These are phyloP conservation scores for Botia almorhae DNA, from an alignment of 2,797 vertebrate species.

Conservation along the genomic window DNA sequence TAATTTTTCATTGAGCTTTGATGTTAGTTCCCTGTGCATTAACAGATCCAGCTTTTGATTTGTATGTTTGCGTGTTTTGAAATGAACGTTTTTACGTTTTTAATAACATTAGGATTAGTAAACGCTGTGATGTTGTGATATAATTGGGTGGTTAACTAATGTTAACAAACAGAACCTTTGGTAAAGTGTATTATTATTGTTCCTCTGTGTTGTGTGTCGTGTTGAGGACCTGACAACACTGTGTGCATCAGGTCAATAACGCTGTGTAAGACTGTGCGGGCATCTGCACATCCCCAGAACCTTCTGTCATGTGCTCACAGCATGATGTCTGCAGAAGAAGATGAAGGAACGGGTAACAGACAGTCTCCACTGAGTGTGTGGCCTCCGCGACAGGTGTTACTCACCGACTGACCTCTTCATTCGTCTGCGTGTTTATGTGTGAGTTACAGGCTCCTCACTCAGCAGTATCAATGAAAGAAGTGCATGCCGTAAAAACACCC, in stretches of 20 bases:
- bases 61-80: too few species aligned
- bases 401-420: constrained; percentile 39
- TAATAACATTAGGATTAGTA: too few species aligned
- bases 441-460: constrained; percentile 9
- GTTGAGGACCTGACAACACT: background rate
- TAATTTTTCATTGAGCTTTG: too few species aligned
- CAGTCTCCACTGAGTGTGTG: constrained; percentile 47
- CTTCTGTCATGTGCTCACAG: background rate
- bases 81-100: too few species aligned
- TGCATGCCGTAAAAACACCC: constrained; percentile 54
- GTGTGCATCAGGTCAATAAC: background rate
- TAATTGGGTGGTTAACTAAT: too few species aligned
- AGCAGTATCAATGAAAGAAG: constrained; percentile 20
- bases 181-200: background rate
- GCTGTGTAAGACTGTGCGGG: background rate
- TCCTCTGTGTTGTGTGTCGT: background rate
- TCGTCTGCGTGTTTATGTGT: background rate
- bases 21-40: too few species aligned
- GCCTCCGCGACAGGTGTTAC: constrained; percentile 58
- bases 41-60: too few species aligned
- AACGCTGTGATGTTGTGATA: too few species aligned
- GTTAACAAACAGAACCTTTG: too few species aligned
- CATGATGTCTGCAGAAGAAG: constrained; percentile 19
- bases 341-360: constrained; percentile 40
- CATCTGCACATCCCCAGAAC: background rate